phyloP scores from a whole-genome alignment of 2,797 vertebrate genomes.

The Ptychobarbus kaznakovi region DNA sequence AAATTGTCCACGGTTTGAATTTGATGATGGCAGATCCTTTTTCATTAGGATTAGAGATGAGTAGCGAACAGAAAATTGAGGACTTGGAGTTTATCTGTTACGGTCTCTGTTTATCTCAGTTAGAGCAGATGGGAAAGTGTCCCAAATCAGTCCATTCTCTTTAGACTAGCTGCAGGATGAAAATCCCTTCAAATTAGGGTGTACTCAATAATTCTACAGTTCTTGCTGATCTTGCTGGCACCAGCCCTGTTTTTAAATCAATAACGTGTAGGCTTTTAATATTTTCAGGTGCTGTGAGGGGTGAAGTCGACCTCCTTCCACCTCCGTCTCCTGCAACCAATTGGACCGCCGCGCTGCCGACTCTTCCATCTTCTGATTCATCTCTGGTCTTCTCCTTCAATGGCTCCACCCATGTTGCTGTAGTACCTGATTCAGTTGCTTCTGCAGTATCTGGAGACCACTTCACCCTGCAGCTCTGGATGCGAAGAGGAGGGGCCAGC shows the following conservation, averaged over 20 bases:
- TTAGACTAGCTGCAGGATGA: conserved; percentile 13
- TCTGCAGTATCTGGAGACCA: conserved; percentile 90
- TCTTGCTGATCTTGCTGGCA: not conserved
- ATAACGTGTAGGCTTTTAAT: conserved; percentile 5
- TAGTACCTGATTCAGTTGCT: conserved; percentile 85
- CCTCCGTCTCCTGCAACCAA: conserved; percentile 90
- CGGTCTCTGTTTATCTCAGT: conserved; percentile 23
- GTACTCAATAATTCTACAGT: not conserved
- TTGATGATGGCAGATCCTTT: not conserved
- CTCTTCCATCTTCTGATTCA: conserved; percentile 95
- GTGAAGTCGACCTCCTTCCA: conserved; percentile 93
- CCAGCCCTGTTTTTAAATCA: conserved; percentile 10
- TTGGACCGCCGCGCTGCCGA: conserved; percentile 91
- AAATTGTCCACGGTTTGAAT: not conserved
- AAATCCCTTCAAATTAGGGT: conserved; percentile 21
- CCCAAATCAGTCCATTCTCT: conserved; percentile 19
- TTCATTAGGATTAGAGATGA: conserved; percentile 27
- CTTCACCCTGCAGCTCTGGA: conserved; percentile 96
- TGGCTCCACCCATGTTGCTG: conserved; percentile 89
- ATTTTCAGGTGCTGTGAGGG: conserved; percentile 87
- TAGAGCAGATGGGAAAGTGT: conserved; percentile 42
- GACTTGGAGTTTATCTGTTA: conserved; percentile 28
- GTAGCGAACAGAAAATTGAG: conserved; percentile 4
- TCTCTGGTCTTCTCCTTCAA: conserved; percentile 98
- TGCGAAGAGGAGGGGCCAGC: conserved; percentile 87